Conservation (phyloP, 2,888 invertebrate genomes). For the Sepioteuthis lessoniana region DNA sequence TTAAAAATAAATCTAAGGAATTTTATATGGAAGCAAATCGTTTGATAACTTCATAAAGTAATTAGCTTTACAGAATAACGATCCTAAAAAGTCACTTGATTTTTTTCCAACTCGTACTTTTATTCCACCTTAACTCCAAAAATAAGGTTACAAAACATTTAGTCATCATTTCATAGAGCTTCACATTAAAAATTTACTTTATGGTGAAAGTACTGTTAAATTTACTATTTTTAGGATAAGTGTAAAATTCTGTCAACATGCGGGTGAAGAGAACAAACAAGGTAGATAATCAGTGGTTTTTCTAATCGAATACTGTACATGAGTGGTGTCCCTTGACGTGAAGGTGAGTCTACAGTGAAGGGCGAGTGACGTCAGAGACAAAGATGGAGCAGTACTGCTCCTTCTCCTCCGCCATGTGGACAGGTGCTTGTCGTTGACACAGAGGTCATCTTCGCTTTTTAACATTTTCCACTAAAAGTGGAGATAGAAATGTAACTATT, state of each 20-base stretch:
- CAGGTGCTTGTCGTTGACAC: conserved; percentile 36
- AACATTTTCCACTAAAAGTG: neutral
- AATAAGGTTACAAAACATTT: too few relatives aligned
- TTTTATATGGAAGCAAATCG: too few relatives aligned
- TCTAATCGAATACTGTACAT: neutral
- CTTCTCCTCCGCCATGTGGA: conserved; percentile 44
- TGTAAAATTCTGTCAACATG: neutral
- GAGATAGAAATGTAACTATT: neutral
- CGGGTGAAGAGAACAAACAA: neutral
- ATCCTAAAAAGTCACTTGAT: too few relatives aligned
- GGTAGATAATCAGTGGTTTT: conserved; percentile 2
- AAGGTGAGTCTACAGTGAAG: conserved; percentile 40
- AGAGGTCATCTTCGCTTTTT: neutral
- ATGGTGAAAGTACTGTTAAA: too few relatives aligned
- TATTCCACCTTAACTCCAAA: too few relatives aligned
- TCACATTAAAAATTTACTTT: too few relatives aligned
- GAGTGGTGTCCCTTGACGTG: conserved; percentile 35
- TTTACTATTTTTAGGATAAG: too few relatives aligned
- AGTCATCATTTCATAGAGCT: too few relatives aligned
- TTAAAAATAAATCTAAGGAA: too few relatives aligned
- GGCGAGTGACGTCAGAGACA: conserved; percentile 48
- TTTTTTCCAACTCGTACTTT: too few relatives aligned
- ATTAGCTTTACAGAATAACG: too few relatives aligned
- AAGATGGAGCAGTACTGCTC: conserved; percentile 43
- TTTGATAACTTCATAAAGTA: too few relatives aligned